Percentiles rank a stretch among this genome's conserved stretches.
Conservation (phyloP, 2,113 vertebrate genomes). For the Chionis minor region DNA sequence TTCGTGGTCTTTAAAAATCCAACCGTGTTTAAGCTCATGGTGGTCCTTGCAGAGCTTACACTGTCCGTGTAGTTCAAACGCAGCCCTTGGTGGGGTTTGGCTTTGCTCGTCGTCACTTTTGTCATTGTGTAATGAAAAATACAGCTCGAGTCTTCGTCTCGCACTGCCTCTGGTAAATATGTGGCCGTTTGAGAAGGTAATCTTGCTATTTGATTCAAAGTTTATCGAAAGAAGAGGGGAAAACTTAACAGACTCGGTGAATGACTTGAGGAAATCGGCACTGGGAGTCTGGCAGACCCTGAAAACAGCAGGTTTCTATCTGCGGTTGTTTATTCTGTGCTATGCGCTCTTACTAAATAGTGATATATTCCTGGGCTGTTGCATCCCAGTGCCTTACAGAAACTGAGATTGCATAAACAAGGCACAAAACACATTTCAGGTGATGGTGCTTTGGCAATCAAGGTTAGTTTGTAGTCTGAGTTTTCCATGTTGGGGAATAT, state of each 20-base stretch:
- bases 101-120: too few species aligned
- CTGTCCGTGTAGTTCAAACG: too few species aligned
- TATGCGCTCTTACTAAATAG: neutral
- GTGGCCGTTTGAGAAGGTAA: neutral
- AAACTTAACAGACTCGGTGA: neutral
- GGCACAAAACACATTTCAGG: neutral
- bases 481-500: neutral
- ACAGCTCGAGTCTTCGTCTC: neutral
- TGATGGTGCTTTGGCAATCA: neutral
- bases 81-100: too few species aligned
- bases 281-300: neutral
- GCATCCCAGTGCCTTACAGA: neutral
- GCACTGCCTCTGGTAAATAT: neutral
- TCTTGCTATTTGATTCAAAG: neutral
- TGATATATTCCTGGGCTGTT: neutral
- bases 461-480: neutral
- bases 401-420: neutral
- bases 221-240: neutral
- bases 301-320: conserved; percentile 8
- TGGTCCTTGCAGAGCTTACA: too few species aligned
- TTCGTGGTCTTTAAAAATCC: too few species aligned
- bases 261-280: neutral
- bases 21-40: too few species aligned
- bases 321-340: neutral
- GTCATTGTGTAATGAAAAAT: neutral